phyloP scores from a whole-genome alignment of 2,797 vertebrate species.

The Caiman crocodilus region DNA sequence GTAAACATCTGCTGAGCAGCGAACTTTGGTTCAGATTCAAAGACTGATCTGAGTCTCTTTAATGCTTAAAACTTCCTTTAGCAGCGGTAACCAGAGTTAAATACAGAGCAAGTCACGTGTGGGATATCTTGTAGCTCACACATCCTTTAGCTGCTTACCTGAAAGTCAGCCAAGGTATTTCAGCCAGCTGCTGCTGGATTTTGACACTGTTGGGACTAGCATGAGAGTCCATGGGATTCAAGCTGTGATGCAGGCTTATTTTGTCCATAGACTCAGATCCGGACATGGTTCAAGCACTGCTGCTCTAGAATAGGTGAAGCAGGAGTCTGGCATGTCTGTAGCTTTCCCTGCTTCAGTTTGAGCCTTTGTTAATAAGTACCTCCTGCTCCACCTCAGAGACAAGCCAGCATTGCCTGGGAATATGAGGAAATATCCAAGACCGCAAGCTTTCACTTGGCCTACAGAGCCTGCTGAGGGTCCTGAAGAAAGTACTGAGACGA shows the following conservation, averaged over 20 bases:
- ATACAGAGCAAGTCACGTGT: neutral
- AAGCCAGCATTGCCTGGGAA: no score
- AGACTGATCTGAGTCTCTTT: neutral
- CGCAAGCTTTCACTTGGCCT: no score
- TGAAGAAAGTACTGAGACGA: no score
- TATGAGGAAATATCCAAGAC: no score
- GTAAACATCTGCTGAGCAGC: neutral
- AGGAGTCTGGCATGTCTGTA: neutral
- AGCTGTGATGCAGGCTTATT: neutral
- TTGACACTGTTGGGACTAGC: neutral
- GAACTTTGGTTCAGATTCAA: neutral
- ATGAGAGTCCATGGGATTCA: neutral
- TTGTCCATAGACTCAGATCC: neutral
- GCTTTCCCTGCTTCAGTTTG: neutral
- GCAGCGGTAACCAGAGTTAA: neutral
- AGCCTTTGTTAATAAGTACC: no score
- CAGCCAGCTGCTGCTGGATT: neutral
- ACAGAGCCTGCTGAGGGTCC: no score
- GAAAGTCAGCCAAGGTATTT: neutral
- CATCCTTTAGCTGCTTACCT: neutral
- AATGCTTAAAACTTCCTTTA: neutral
- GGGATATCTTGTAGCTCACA: neutral
- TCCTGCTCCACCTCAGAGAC: no score
- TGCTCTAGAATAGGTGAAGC: neutral
- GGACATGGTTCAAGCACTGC: no score